These are phyloP conservation scores for Ailurus styani DNA, from an alignment of 2,113 vertebrate genomes.

Conservation along the genomic window DNA sequence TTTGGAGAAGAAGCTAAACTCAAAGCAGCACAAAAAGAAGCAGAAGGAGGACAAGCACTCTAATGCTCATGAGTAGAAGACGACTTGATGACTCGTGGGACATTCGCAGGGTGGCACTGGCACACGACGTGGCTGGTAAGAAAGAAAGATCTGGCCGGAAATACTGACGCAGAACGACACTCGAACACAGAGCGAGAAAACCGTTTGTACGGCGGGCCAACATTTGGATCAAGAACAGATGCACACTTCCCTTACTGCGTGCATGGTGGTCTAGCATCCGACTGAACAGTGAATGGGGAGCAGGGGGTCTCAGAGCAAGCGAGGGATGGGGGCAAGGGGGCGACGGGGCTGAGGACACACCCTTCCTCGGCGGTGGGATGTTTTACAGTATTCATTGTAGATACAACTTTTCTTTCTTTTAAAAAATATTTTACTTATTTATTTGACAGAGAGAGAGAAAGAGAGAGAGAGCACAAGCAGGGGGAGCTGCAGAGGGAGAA, in stretches of 20 bases:
- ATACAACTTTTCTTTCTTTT: no score
- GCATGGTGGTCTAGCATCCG: neutral
- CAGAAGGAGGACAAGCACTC: neutral
- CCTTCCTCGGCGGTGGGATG: neutral
- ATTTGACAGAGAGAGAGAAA: no score
- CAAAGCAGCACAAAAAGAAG: neutral
- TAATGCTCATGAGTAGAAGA: neutral
- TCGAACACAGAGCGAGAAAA: neutral
- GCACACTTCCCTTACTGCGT: accelerated
- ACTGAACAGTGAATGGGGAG: neutral
- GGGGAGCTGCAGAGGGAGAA: no score
- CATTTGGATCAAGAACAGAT: neutral
- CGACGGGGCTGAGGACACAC: neutral
- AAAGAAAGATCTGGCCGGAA: neutral
- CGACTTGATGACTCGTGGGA: neutral
- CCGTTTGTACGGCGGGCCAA: neutral
- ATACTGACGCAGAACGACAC: neutral
- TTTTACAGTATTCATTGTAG: no score
- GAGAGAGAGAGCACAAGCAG: no score
- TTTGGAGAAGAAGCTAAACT: neutral
- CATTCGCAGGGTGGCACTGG: neutral
- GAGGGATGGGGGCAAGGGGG: accelerated
- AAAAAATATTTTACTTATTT: no score
- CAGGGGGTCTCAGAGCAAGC: neutral
- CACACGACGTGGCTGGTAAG: neutral